Base-by-base conservation (phyloP, 2,113 vertebrate genomes). In the Orthochromis indermauri region DNA sequence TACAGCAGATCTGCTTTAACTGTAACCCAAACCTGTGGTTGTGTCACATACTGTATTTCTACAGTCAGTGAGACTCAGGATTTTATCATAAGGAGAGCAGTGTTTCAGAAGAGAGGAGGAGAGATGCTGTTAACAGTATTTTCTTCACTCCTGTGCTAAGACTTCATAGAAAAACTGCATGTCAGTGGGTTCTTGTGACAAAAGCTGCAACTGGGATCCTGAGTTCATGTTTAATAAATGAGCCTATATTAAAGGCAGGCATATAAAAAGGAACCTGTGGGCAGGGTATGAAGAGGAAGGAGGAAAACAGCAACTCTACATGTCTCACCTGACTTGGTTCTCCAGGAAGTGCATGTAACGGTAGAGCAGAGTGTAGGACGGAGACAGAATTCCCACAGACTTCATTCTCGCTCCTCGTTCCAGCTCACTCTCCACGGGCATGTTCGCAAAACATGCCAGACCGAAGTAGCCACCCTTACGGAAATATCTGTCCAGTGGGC, bases 321-420 rank as follows among this genome's bases (percentile, higher is more conserved):
- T 0, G 47, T 21, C 97, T 86, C 86, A 99, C 99, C 98, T 97
- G 93, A 99, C 99, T 96, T 99, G 99, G 92, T 99, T 99, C 96
- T 99, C 99, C 95, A 99, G 92, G 95, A 99, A 99, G 95, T 99
- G 98, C 99, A 99, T 99, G 95, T 99, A 98, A 45, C 98, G 97
- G 88, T 99, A 99, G 0, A 99, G 97, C 87, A 99, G 95, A 1
- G 99, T 99, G 93, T 99, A 99, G 68, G 98, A 99, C 1, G 98
- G 98, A 13, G 97, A 99, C 37, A 99, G 97, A 82, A 99, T 98
- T 53, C 99, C 99, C 92, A 99, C 99, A 0, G 99, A 99, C 94
- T 99, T 99, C 98, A 99, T 99, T 53, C 98, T 96, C 1, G 99
- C 99, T 0, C 99, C 99, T 4, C 98, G 97, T 91, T 99, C 99